Evolutionary conservation across 2,113 vertebrate species (phyloP), one percentile per base, ranked within the genome.

Genomic region (Chunga burmeisteri): DNA sequence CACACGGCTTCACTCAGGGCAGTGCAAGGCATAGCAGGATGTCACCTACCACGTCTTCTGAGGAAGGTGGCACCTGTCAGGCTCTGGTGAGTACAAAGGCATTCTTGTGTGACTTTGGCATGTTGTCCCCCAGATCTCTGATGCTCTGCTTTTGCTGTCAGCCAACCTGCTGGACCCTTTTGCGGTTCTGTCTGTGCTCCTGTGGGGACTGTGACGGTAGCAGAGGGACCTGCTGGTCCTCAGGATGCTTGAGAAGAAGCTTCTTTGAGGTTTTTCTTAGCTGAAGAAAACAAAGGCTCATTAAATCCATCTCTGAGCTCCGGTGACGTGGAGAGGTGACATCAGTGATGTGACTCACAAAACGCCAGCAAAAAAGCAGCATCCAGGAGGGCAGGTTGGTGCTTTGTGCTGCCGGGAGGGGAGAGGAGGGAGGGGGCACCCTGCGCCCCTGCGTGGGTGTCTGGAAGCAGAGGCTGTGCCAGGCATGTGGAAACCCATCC

Each of bases 211-310:
- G 50, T 4, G 71, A 19, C 80, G 40, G 67, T 3, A 61, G 58
- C 72, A 66, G 53, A 72, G 84, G 1, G 6, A 66, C 84, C 87
- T 56, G 86, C 84, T 77, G 93, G 83, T 94, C 59, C 50, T 74
- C 61, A 20, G 81, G 90, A 19, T 81, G 72, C 46, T 84, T 17
- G 18, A 66, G 63, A 36, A 23, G 9, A 44, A 86, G 73, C 68
- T 47, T 32, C 81, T 93, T 73, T 62, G 87, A 96, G 81, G 77
- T 46, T 95, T 91, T 91, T 59, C 81, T 86, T 36, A 63, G 94
- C 90, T 84, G 90, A 67, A 58, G 90, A 50, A 96, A 96, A 89
- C 65, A 91, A 94, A 89, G 55, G 50, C 84, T 97, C 92, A 71
- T 96, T 96, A 95, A 95, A 96, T 66, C 94, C 59, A 29, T 78